Evolutionary conservation across 2,888 invertebrate species (phyloP), one percentile per base, ranked within the genome.

Genomic region (Euplexia lucipara): DNA sequence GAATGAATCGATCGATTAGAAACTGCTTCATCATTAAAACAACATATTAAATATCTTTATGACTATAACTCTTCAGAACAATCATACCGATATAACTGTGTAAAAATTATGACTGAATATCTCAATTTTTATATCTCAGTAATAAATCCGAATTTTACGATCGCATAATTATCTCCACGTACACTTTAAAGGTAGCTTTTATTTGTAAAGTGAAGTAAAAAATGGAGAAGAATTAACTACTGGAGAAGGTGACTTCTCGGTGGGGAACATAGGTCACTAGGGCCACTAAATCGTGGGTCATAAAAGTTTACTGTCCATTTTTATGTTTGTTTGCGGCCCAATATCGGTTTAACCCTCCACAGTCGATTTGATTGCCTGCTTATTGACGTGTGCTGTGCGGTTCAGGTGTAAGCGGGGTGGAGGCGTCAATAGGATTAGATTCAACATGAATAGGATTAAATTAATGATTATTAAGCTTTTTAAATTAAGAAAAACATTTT

Each of bases 291-390:
- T 86, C 85, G 87, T 82, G 67, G 84, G 70, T 92, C 92, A 87
- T 94, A 93, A 94, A 95, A 87, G 68, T 94, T 94, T 92, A 94
- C 85, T 91, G 87, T 91, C 91, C 90, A 80, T 89, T 94, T 94
- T 95, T 94, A 94, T 93, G 93, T 93, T 91, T 92, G 92, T 92
- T 92, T 91, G 93, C 86, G 91, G 89, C 85, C 85, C 90, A 87
- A 89, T 92, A 91, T 91, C 90, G 92, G 91, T 86, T 88, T 88
- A 86, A 89, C 90, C 91, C 90, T 88, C 88, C 75, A 77, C 79
- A 79, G 82, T 79, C 84, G 83, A 83, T 90, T 91, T 91, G 93
- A 93, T 93, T 93, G 90, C 88, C 84, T 78, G 82, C 85, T 80
- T 87, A 88, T 89, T 87, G 87, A 73, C 78, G 64, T 56, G 66